These are phyloP conservation scores for Equus przewalskii DNA, from an alignment of 2,113 vertebrate species.

Conservation along the genomic window DNA sequence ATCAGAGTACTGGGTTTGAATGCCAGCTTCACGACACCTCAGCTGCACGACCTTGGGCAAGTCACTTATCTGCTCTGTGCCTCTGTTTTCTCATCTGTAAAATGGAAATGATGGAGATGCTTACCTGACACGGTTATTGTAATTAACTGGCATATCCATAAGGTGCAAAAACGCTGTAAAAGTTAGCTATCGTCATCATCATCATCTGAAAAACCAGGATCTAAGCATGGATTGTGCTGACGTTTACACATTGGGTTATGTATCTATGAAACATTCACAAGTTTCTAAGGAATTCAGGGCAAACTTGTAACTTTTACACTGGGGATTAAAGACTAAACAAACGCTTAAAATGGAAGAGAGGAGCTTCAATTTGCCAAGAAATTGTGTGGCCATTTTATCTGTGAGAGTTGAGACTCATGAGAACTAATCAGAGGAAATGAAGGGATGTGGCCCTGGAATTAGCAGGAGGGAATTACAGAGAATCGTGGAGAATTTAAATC, in stretches of 20 bases:
- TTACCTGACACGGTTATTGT: neutral
- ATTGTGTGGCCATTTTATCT: no score
- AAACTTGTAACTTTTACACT: neutral
- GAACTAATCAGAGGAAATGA: neutral
- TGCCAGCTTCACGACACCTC: neutral
- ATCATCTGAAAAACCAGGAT: no score
- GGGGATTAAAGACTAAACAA: neutral
- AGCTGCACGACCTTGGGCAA: neutral
- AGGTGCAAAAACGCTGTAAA: neutral
- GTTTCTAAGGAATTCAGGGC: neutral
- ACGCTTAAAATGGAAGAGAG: neutral
- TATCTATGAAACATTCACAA: neutral
- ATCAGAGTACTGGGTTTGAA: neutral
- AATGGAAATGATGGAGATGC: neutral
- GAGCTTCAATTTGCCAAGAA: neutral
- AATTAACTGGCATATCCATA: no score
- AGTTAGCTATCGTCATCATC: fast-evolving
- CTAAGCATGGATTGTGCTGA: neutral
- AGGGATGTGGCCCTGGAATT: no score
- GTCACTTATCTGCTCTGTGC: neutral
- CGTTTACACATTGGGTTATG: neutral
- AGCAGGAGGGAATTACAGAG: fast-evolving
- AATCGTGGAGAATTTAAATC: neutral
- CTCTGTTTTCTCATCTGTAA: neutral
- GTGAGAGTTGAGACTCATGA: neutral